These are phyloP conservation scores for Schizopygopsis malacanthus DNA, from an alignment of 2,797 vertebrate species.

Conservation along the genomic window DNA sequence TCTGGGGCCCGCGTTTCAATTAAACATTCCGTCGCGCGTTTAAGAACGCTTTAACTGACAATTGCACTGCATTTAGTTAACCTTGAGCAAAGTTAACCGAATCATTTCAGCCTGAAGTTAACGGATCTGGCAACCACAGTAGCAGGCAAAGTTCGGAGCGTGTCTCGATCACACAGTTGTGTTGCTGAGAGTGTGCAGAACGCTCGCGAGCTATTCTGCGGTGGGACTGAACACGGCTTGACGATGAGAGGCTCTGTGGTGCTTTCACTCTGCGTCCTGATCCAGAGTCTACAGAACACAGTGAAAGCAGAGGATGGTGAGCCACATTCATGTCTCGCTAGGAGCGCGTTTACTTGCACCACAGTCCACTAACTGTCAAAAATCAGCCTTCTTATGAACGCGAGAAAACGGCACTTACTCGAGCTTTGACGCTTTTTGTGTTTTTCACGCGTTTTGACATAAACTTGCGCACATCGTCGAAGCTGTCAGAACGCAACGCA, in stretches of 20 bases:
- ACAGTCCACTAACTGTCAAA: not conserved
- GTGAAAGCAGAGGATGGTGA: slow-evolving; percentile 38
- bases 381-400: not conserved
- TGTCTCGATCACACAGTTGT: not conserved
- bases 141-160: not conserved
- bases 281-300: not conserved
- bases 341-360: not conserved
- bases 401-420: not conserved
- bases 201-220: not conserved
- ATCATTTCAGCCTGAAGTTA: not conserved
- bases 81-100: too few species aligned
- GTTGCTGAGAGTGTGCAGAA: not conserved
- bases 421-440: not conserved
- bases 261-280: slow-evolving; percentile 23
- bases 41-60: too few species aligned
- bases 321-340: not conserved
- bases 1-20: not conserved
- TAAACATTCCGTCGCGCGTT: too few species aligned
- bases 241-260: not conserved
- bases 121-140: slow-evolving; percentile 24
- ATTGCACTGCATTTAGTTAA: too few species aligned
- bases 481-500: not conserved
- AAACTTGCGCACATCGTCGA: not conserved
- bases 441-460: not conserved
- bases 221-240: not conserved